Evolutionary conservation across 1,140 invertebrate species (phyloP), one percentile per base, ranked within the genome.

Genomic region (Ostrea denselamellosa): DNA sequence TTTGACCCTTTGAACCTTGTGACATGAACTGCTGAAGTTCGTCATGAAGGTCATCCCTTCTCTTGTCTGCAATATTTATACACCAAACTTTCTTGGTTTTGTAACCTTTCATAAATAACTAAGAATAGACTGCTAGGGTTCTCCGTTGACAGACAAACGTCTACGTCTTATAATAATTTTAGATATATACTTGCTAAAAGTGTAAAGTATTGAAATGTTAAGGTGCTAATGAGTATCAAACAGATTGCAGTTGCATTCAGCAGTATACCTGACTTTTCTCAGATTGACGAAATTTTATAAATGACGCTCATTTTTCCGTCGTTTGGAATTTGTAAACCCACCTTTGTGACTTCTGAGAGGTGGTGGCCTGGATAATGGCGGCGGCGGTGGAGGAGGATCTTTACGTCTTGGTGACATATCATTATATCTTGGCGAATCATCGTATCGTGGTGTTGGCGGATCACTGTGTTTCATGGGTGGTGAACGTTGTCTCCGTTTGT

Each of bases 21-120:
- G 54, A 83, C 68, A 97, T 93, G 19, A 97, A 96, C 28, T 96
- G 93, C 91, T 96, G 96, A 89, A 98, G 93, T 93, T 98, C 97
- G 86, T 97, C 96, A 77, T 97, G 96, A 5, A 91, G 87, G 54
- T 89, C 87, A 25, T 88, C 86, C 53, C 25, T 77, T 77, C 28
- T 77, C 22, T 77, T 77, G 28, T 77, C 68, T 28, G 68, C 34
- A 22, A 81, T 81, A 28, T 44, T 44, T 44, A 44, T 44, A n/a
- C n/a, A n/a, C n/a, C n/a, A n/a, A n/a, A n/a, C n/a, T n/a, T n/a
- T 44, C 5, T 44, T 1, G 34, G 1, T 44, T 1, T 44, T 44
- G 1, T 44, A 44, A 44, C 34, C 34, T 44, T 5, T 44, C 34
- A 44, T 5, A 44, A 44, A n/a, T n/a, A n/a, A n/a, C n/a, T n/a